Conservation (phyloP, 1,140 invertebrate species). For the Hyles euphorbiae region DNA sequence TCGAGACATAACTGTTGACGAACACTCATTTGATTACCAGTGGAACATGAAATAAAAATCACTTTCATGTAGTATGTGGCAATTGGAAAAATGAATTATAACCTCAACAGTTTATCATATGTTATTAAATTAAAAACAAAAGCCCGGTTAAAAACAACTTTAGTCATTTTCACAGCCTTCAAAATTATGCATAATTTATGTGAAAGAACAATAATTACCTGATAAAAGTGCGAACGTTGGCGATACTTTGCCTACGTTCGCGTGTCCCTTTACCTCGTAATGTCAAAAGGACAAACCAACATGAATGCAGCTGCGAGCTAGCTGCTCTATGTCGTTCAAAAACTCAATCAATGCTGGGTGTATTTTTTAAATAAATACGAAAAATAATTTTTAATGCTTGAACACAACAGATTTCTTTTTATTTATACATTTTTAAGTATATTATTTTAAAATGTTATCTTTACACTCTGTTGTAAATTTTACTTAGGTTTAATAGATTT, state of each 20-base stretch:
- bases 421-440: too few species aligned
- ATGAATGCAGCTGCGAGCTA: slow-evolving; percentile 23
- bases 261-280: slow-evolving; percentile 64
- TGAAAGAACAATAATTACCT: slow-evolving; percentile 47
- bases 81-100: slow-evolving; percentile 39
- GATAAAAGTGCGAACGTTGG: slow-evolving; percentile 64
- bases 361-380: too few species aligned
- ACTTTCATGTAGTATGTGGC: slow-evolving; percentile 51
- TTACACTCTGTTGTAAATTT: too few species aligned
- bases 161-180: neutral
- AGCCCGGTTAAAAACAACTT: neutral
- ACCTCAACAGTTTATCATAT: slow-evolving; percentile 50
- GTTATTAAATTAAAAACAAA: slow-evolving; percentile 16
- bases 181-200: slow-evolving; percentile 1
- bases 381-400: too few species aligned
- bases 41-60: slow-evolving; percentile 20
- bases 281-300: slow-evolving; percentile 58
- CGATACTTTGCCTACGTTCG: slow-evolving; percentile 65
- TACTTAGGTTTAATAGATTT: too few species aligned
- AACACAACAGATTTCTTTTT: too few species aligned
- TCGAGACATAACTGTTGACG: slow-evolving; percentile 80
- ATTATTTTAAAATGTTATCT: too few species aligned
- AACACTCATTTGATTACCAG: slow-evolving; percentile 22
- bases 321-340: slow-evolving; percentile 16
- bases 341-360: slow-evolving; percentile 1